Evolutionary conservation across 2,797 vertebrate genomes (phyloP).

Genomic region (Carduelis carduelis): DNA sequence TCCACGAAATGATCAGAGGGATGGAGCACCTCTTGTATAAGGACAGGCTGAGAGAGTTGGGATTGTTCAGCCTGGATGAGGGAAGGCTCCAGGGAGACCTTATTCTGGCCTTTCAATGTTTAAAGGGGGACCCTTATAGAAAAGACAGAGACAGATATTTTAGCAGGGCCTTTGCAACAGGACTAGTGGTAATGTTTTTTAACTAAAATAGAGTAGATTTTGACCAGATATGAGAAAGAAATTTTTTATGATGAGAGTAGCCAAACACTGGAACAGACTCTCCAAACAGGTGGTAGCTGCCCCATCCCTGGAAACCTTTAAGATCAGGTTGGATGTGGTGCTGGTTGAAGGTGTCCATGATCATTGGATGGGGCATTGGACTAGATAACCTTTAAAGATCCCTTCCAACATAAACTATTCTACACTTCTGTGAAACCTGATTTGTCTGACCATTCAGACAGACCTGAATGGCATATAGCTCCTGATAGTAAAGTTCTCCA

Average conservation of each 20-base stretch:
- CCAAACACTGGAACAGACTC: neutral
- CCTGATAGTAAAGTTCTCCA: neutral
- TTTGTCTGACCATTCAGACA: neutral
- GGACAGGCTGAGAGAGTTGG: neutral
- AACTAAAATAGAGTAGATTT: neutral
- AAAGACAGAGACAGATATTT: neutral
- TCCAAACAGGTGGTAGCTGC: neutral
- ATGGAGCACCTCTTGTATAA: neutral
- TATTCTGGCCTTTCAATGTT: neutral
- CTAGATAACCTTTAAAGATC: neutral
- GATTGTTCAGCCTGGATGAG: neutral
- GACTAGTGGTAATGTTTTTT: neutral
- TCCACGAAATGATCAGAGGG: neutral
- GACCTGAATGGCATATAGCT: neutral
- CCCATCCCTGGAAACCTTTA: neutral
- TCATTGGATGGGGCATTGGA: neutral
- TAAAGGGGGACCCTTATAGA: neutral
- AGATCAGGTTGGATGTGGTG: neutral
- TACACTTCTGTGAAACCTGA: neutral
- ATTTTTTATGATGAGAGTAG: rapidly evolving
- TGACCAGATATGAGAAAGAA: neutral
- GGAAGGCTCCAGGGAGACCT: neutral
- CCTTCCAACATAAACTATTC: neutral
- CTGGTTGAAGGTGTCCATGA: neutral
- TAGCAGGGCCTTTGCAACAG: neutral